Evolutionary conservation across 2,113 vertebrate species (phyloP).

Genomic region (Bambusicola thoracicus): DNA sequence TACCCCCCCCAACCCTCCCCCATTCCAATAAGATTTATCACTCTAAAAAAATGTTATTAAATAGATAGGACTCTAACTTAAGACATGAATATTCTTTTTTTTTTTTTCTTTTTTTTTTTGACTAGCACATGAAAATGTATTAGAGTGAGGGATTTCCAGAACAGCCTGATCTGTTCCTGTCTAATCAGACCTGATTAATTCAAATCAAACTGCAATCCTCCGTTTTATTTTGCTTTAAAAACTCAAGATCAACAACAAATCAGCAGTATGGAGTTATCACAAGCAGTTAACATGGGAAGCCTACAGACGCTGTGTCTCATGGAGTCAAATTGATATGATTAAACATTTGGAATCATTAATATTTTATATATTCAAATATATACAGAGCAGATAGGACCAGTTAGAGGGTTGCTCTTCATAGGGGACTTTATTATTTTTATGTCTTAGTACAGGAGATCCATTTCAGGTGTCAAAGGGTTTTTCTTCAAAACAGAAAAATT

Average conservation of each 20-base stretch:
- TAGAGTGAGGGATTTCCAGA: conserved; percentile 27
- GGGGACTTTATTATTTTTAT: conserved; percentile 35
- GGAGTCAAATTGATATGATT: conserved; percentile 50
- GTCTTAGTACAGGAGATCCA: conserved; percentile 18
- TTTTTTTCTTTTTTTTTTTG: conserved; percentile 26
- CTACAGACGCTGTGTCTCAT: background rate
- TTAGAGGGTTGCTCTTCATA: conserved; percentile 5
- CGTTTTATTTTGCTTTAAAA: conserved; percentile 60
- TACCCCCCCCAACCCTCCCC: background rate
- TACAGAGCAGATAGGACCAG: conserved; percentile 23
- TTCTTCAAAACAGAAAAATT: conserved; percentile 46
- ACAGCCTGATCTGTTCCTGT: conserved; percentile 2
- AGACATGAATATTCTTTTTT: background rate
- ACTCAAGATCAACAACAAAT: conserved; percentile 47
- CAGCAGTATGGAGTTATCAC: conserved; percentile 36
- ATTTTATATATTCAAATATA: conserved; percentile 65
- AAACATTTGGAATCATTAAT: conserved; percentile 57
- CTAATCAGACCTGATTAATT: conserved; percentile 44
- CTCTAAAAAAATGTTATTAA: conserved; percentile 13
- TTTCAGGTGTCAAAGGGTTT: conserved; percentile 37
- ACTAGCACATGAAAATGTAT: conserved; percentile 31
- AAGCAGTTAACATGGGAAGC: conserved; percentile 3
- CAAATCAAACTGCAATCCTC: conserved; percentile 35
- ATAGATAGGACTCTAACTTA: conserved; percentile 4
- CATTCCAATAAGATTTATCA: background rate